phyloP scores from a whole-genome alignment of 2,113 vertebrate genomes.

The Microcebus griseorufus region DNA sequence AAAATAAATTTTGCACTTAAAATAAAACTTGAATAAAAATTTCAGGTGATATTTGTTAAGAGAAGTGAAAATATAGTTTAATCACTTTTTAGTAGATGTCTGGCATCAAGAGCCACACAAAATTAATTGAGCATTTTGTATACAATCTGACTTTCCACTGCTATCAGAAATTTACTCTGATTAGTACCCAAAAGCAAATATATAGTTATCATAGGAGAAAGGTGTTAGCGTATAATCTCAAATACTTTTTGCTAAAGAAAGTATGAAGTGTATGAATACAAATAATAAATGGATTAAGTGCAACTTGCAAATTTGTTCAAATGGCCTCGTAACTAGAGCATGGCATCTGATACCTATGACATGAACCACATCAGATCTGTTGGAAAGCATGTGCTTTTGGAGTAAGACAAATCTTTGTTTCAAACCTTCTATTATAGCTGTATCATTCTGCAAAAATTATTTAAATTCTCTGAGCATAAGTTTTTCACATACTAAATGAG shows the following conservation, averaged over 20 bases:
- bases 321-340: neutral
- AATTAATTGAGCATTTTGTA: neutral
- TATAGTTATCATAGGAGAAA: constrained; percentile 1
- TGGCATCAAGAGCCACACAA: neutral
- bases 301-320: neutral
- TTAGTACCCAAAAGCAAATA: neutral
- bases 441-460: neutral
- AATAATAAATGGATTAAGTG: neutral
- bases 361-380: neutral
- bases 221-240: neutral
- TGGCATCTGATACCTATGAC: neutral
- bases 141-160: neutral
- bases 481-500: neutral
- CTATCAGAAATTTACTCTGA: neutral
- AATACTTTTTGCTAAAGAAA: neutral
- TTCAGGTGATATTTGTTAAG: neutral
- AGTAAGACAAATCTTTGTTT: neutral
- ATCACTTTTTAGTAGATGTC: neutral
- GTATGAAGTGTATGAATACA: neutral
- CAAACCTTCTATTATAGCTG: neutral
- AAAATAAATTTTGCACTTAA: constrained; percentile 19
- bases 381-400: neutral
- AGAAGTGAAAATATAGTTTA: neutral
- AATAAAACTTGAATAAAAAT: constrained; percentile 16
- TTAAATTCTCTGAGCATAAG: neutral